Evolutionary conservation across 2,888 invertebrate genomes (phyloP), one percentile per base, ranked within the genome.

Genomic region (Tachina fera): DNA sequence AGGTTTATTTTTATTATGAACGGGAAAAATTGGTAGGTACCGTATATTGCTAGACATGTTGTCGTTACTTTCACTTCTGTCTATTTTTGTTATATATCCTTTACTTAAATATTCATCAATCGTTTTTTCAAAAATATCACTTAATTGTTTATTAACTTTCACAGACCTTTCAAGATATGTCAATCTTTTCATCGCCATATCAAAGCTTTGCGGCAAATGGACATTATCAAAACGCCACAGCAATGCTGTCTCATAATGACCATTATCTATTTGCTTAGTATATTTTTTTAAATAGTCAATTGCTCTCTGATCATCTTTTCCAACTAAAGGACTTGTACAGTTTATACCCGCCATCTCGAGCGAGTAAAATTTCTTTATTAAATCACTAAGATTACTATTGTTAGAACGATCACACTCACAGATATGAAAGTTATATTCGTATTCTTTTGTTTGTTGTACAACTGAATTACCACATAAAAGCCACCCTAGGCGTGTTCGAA

Each of bases 21-120:
- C 80, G 0, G 81, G 78, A 31, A 83, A 89, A 70, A 89, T 88
- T n/a, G 89, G 89, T 14, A 89, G 51, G 53, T 89, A 89, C 89
- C 89, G 89, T 9, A 76, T 85, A 53, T 77, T 88, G 1, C 45
- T 6, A 8, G 41, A 53, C 9, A 10, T n/a, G n/a, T n/a, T n/a
- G 16, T 60, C 39, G 2, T 22, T 4, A n/a, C 0, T 22, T 19
- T 49, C 19, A 3, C 16, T 43, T 51, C 43, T 53, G 5, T 68
- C 11, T 11, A 80, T 41, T 65, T 74, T 80, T 14, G 9, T 63
- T 41, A 71, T 72, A 43, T 56, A 79, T 22, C 71, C 65, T 56
- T 79, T 71, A 1, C 10, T 19, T 47, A 41, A 39, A 67, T 80
- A 80, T 22, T 80, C 61, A 6, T 4, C 13, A 22, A 81, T 68